These are phyloP conservation scores for Gyps fulvus DNA, from an alignment of 2,113 vertebrate species.

Conservation along the genomic window DNA sequence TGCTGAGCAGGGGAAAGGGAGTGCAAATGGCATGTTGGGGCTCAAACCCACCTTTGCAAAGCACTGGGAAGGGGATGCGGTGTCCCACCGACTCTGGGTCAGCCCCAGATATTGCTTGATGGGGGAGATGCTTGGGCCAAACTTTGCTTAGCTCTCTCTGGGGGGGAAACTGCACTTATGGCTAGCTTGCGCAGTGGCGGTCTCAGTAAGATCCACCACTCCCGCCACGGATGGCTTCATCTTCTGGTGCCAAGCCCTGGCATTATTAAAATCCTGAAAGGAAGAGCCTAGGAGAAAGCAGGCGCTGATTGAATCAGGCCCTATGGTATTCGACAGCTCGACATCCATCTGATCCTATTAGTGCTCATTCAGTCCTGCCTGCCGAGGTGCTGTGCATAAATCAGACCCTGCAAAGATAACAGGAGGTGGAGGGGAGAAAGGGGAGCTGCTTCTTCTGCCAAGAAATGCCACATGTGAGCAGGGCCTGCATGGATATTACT, in stretches of 20 bases:
- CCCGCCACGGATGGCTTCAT: not conserved
- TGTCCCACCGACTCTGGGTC: not conserved
- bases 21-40: accelerated
- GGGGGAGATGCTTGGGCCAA: not conserved
- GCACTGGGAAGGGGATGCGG: accelerated
- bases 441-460: not conserved
- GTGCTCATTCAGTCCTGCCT: constrained; percentile 19
- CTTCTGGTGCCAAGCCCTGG: constrained; percentile 41
- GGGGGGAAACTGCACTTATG: not conserved
- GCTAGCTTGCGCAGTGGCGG: not conserved
- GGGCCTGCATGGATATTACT: not conserved
- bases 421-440: not conserved
- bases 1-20: not conserved
- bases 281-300: constrained; percentile 35
- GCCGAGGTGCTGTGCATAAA: constrained; percentile 34
- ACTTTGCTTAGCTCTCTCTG: accelerated
- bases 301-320: constrained; percentile 41
- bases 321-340: constrained; percentile 31
- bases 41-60: not conserved
- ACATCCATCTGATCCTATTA: constrained; percentile 63
- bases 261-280: constrained; percentile 60
- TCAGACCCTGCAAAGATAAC: constrained; percentile 9
- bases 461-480: accelerated
- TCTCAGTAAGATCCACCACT: not conserved
- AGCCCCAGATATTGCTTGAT: not conserved